phyloP scores from a whole-genome alignment of 30 jellyfish, hydroid and myxozoan genomes.

The Haliclystus octoradiatus region DNA sequence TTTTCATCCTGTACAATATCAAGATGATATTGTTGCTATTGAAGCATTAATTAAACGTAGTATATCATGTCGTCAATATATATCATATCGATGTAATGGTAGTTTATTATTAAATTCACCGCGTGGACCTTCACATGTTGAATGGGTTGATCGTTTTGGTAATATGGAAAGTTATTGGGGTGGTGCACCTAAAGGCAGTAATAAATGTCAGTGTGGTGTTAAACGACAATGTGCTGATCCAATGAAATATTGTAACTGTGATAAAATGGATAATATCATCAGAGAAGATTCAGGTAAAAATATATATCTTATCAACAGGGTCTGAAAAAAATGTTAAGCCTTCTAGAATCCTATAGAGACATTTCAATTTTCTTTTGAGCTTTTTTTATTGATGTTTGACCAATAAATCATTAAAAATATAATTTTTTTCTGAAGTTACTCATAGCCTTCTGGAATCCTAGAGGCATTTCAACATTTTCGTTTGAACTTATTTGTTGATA shows the following conservation, averaged over 20 bases:
- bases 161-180: slow-evolving; percentile 89
- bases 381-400: too few species aligned
- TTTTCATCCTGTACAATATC: slow-evolving; percentile 37
- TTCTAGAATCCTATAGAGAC: too few species aligned
- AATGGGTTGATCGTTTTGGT: slow-evolving; percentile 85
- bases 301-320: too few species aligned
- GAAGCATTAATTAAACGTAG: slow-evolving; percentile 35
- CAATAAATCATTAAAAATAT: too few species aligned
- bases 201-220: slow-evolving; percentile 87
- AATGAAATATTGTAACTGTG: slow-evolving; percentile 82
- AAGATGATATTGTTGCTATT: slow-evolving; percentile 23
- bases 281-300: slow-evolving; percentile 83
- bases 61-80: slow-evolving; percentile 56
- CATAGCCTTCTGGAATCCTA: too few species aligned
- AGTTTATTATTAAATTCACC: slow-evolving; percentile 84
- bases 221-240: slow-evolving; percentile 62
- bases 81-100: slow-evolving; percentile 41
- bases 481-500: too few species aligned
- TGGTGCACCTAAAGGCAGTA: slow-evolving; percentile 95
- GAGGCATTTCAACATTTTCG: too few species aligned
- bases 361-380: too few species aligned
- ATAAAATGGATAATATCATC: slow-evolving; percentile 68
- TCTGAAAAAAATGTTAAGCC: too few species aligned
- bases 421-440: too few species aligned
- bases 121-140: slow-evolving; percentile 80